A percentile compares a stretch with the other conserved stretches of the same genome.
Evolutionary conservation across 2,113 vertebrate species (phyloP).

Genomic region (Meles meles): DNA sequence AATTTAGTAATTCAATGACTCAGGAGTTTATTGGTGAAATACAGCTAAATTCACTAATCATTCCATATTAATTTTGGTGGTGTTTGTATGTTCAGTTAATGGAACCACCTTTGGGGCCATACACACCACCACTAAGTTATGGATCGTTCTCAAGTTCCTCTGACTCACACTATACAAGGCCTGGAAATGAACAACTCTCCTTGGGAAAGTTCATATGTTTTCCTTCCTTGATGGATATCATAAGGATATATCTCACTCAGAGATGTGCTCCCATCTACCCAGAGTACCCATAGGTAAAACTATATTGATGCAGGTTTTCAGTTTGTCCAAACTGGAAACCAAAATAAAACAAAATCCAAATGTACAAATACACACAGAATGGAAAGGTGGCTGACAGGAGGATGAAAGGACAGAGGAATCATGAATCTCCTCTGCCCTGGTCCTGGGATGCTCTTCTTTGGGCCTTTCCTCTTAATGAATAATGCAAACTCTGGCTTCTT

Average conservation of each 20-base stretch:
- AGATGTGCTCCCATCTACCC: neutral
- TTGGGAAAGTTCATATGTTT: neutral
- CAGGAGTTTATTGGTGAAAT: neutral
- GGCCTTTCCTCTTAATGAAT: neutral
- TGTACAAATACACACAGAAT: neutral
- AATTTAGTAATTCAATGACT: neutral
- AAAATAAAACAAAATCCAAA: neutral
- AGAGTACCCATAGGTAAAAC: neutral
- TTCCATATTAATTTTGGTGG: neutral
- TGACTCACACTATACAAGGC: neutral
- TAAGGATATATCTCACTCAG: neutral
- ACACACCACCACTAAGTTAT: neutral
- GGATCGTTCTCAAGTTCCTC: neutral
- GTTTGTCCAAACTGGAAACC: neutral
- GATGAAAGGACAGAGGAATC: neutral
- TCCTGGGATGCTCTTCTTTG: neutral
- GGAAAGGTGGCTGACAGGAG: neutral
- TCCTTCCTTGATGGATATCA: conserved; percentile 33
- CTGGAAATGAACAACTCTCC: neutral
- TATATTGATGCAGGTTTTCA: neutral
- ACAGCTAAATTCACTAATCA: neutral
- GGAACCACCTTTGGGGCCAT: neutral
- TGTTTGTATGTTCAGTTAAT: neutral
- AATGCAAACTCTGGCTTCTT: neutral
- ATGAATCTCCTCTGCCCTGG: neutral